Conservation (phyloP, 2,888 invertebrate genomes). For the Mesorhabditis belari region DNA sequence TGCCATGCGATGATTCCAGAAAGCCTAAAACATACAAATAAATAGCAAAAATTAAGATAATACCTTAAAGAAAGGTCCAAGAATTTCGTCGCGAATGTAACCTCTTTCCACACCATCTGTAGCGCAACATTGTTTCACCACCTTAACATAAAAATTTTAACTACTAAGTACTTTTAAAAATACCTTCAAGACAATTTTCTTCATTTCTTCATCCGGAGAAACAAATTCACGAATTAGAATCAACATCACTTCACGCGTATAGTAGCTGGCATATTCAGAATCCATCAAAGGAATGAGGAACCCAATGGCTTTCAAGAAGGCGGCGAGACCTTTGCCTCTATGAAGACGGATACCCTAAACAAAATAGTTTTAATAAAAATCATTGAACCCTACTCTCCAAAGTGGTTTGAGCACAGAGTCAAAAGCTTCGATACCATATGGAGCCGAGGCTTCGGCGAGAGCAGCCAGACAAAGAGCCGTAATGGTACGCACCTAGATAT, state of each 20-base stretch:
- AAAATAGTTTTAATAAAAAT: not conserved
- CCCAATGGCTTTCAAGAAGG: conserved; percentile 98
- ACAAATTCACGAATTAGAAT: conserved; percentile 98
- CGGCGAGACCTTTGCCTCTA: conserved; percentile 81
- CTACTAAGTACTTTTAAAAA: not conserved
- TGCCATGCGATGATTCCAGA: conserved; percentile 99
- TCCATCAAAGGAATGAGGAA: conserved; percentile 99
- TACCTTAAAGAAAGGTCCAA: conserved; percentile 33
- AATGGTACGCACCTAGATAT: conserved; percentile 70
- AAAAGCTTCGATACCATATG: conserved; percentile 99
- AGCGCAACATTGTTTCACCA: conserved; percentile 98
- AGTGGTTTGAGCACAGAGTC: conserved; percentile 97
- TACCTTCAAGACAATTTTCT: conserved; percentile 98
- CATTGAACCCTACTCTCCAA: conserved; percentile 71
- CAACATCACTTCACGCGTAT: conserved; percentile 97
- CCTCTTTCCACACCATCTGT: conserved; percentile 99
- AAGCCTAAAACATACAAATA: conserved; percentile 87
- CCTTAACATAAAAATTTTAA: conserved; percentile 58
- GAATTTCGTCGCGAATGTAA: conserved; percentile 97
- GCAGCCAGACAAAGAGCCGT: conserved; percentile 97
- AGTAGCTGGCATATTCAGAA: conserved; percentile 92
- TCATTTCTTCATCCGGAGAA: conserved; percentile 99
- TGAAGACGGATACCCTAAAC: conserved; percentile 71
- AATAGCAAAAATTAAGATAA: not conserved
- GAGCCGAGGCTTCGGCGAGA: conserved; percentile 95